A percentile compares a stretch with the other conserved stretches of the same genome.
These are phyloP conservation scores for Triops longicaudatus DNA, from an alignment of 1,140 invertebrate genomes.

Conservation along the genomic window DNA sequence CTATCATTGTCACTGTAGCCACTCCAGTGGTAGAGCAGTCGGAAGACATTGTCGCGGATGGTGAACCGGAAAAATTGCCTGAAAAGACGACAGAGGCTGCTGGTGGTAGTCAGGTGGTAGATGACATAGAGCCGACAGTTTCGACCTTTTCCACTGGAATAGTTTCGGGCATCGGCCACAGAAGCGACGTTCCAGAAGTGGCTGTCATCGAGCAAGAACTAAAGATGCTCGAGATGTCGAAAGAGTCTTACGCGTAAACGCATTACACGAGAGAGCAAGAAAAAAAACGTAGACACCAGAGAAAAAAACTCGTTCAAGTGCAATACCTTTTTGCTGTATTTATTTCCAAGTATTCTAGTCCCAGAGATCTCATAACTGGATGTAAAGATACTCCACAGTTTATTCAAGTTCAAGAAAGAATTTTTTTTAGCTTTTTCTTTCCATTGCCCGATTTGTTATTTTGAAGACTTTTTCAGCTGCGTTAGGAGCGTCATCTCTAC, in stretches of 20 bases:
- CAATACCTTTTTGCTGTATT: slow-evolving; percentile 18
- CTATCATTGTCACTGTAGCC: slow-evolving; percentile 79
- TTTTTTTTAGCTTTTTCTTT: neutral
- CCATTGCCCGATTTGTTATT: neutral
- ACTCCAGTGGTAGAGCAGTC: slow-evolving; percentile 75
- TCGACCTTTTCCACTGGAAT: slow-evolving; percentile 25
- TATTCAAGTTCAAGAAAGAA: neutral
- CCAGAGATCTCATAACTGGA: neutral
- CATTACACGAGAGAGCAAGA: neutral
- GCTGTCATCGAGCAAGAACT: slow-evolving; percentile 54
- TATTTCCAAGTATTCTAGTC: slow-evolving; percentile 10
- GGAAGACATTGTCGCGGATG: slow-evolving; percentile 55
- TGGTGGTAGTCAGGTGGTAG: slow-evolving; percentile 28
- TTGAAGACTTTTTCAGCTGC: neutral
- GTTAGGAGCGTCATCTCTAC: neutral
- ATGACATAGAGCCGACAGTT: slow-evolving; percentile 29
- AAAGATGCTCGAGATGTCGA: slow-evolving; percentile 69
- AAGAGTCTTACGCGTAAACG: slow-evolving; percentile 74
- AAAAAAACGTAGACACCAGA: neutral
- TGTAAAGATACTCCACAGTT: neutral
- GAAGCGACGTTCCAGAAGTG: slow-evolving; percentile 60
- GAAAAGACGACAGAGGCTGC: slow-evolving; percentile 33
- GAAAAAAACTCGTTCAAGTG: neutral
- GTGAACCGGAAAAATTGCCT: slow-evolving; percentile 31
- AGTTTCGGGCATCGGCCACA: slow-evolving; percentile 45